Base-by-base conservation (phyloP, 1,140 invertebrate genomes). In the Zaprionus capensis region DNA sequence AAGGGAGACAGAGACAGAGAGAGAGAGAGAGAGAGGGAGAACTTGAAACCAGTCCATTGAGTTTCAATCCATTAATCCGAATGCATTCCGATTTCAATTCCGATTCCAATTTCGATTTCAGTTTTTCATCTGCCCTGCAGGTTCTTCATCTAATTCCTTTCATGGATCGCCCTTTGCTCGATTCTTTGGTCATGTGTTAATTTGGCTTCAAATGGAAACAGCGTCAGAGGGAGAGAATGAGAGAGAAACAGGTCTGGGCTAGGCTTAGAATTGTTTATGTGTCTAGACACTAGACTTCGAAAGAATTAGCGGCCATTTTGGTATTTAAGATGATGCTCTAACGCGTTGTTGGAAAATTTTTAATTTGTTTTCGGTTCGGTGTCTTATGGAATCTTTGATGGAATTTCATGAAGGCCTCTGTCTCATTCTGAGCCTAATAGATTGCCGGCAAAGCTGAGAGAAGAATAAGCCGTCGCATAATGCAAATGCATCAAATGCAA, bases 41-140 rank as follows among this genome's bases (percentile, higher is more conserved):
- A 64, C 56, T 71, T 7, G 41, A 76, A 76, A 71, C 73, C 73
- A 65, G 73, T 71, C 34, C 57, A 74, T 28, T 61, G 58, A 66
- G 59, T 36, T 75, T 31, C 61, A 64, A 66, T 44, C 41, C 74
- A 78, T 75, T 67, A 78, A 71, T 59, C 80, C 81, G 65, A 81
- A 36, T 78, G 51, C 63, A 85, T 65, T 84, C 75, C 68, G 53
- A 69, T 61, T 20, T 20, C 51, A 36, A 65, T 65, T 55, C 14
- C 49, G 15, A 65, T 53, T 71, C 67, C 68, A 66, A 56, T 76
- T 72, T 72, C 63, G 62, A 51, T 72, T 76, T 76, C 53, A 59
- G 61, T 65, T 64, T 68, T 70, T 59, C 53, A 49, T 63, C 63
- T 12, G 59, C 28, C 49, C 59, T 75, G 67, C 72, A 75, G 67